Evolutionary conservation across 2,113 vertebrate species (phyloP), one percentile per base, ranked within the genome.

Genomic region (Silurus asotus): DNA sequence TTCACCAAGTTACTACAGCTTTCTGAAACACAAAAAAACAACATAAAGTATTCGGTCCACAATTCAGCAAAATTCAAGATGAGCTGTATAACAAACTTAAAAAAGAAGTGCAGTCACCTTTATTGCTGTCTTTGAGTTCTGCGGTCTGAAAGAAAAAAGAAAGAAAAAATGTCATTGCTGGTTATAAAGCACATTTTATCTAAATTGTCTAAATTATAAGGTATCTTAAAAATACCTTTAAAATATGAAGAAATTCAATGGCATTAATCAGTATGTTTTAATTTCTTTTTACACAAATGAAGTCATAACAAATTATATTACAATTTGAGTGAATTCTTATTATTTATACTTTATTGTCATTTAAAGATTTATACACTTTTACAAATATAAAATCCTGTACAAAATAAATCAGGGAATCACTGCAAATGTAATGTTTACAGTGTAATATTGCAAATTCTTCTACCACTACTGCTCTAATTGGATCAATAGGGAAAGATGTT

Each of bases 61-160:
- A 78, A 69, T 81, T 28, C 17, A 64, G 5, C 23, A 79, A 53
- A 9, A 37, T 6, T 37, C 9, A 20, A 37, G 59, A 9, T 58
- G 17, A 53, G 19, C 15, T 74, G 17, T 64, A 86, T 72, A 28
- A 76, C 51, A 48, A 77, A 79, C 81, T 67, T 15, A 64, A 74
- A 87, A 28, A 45, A 17, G 58, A 78, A 90, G 15, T 75, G 84
- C 80, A 90, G 88, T 79, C 84, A 94, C 93, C 90, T 92, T 92
- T 91, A 94, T 83, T 95, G 92, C 89, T 92, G 93, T 82, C 90
- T 93, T 88, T 91, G 91, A 87, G 91, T 90, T 94, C 93, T 93
- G 93, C 92, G 93, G 88, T 59, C 94, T 94, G 92, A 88, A 25
- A 53, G 81, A 81, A 69, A 84, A 87, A 13, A 48, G 4, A 37